These are phyloP conservation scores for Phyllotreta striolata DNA, from an alignment of 2,888 invertebrate species.

Conservation along the genomic window DNA sequence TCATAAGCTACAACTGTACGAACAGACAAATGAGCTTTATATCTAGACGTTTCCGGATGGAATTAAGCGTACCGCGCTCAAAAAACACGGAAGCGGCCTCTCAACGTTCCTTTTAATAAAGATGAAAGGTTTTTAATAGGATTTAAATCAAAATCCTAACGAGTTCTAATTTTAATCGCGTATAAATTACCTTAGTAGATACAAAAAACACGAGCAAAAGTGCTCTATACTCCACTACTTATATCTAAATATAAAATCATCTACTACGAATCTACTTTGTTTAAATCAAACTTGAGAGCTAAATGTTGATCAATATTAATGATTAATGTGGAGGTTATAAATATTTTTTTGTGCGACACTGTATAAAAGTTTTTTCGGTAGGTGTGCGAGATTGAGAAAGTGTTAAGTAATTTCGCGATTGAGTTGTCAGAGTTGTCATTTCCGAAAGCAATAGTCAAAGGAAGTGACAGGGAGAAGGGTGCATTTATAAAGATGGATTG, in stretches of 20 bases:
- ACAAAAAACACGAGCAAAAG: too few relatives aligned
- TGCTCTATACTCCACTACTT: too few relatives aligned
- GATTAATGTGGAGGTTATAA: not conserved
- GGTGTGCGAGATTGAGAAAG: slow-evolving; percentile 7
- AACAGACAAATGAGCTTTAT: slow-evolving; percentile 21
- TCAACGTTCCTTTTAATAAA: too few relatives aligned
- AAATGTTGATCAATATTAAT: too few relatives aligned
- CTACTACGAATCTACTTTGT: too few relatives aligned
- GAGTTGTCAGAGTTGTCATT: slow-evolving; percentile 35
- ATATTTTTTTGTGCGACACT: not conserved
- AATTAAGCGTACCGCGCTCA: slow-evolving; percentile 2
- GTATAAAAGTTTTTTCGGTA: slow-evolving; percentile 14
- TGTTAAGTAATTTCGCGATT: slow-evolving; percentile 15
- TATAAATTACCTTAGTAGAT: too few relatives aligned
- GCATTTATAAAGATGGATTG: slow-evolving; percentile 36
- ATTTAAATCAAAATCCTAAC: too few relatives aligned
- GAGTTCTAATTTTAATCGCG: too few relatives aligned
- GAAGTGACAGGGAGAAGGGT: slow-evolving; percentile 34
- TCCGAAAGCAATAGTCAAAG: slow-evolving; percentile 28
- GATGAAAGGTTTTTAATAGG: too few relatives aligned
- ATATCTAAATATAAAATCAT: too few relatives aligned
- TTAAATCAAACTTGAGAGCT: too few relatives aligned
- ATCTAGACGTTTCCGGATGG: slow-evolving; percentile 7
- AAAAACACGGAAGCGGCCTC: too few relatives aligned
- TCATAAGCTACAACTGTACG: slow-evolving; percentile 4